phyloP scores from a whole-genome alignment of 92 coral and sea anemone genomes.

The Epizoanthus fatuus region DNA sequence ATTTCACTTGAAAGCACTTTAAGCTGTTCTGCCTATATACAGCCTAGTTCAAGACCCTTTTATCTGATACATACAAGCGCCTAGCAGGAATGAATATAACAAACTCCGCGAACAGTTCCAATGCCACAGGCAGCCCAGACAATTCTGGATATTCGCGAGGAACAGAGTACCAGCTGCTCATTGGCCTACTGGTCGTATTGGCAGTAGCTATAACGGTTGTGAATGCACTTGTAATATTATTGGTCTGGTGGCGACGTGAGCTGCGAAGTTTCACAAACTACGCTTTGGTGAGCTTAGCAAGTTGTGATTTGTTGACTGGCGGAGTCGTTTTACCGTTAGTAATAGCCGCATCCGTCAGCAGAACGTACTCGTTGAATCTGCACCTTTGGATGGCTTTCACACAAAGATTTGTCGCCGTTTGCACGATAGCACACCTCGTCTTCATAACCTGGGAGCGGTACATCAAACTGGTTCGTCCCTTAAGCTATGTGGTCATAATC shows the following conservation, averaged over 20 bases:
- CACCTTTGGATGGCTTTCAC: background rate
- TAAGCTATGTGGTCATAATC: background rate
- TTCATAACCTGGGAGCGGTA: slow-evolving; percentile 22
- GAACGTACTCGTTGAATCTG: background rate
- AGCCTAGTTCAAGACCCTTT: too few species aligned
- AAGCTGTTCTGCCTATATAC: too few species aligned
- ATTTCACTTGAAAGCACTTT: too few species aligned
- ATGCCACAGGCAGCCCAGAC: too few species aligned
- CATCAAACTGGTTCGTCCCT: background rate
- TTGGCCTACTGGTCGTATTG: background rate
- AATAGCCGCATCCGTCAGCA: background rate
- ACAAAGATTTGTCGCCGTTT: slow-evolving; percentile 1
- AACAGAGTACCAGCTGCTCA: background rate
- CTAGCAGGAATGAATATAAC: too few species aligned
- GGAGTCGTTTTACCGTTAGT: background rate
- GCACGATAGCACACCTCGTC: slow-evolving; percentile 6
- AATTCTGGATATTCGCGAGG: background rate
- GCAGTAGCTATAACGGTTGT: background rate
- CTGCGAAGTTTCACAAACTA: slow-evolving; percentile 3
- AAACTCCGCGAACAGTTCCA: too few species aligned
- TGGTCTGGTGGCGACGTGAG: slow-evolving; percentile 15
- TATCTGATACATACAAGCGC: too few species aligned
- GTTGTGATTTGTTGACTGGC: slow-evolving; percentile 5
- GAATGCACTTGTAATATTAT: background rate
- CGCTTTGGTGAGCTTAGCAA: slow-evolving; percentile 6